Evolutionary conservation across 2,113 vertebrate genomes (phyloP), one percentile per base, ranked within the genome.

Genomic region (Tyrannus savana): DNA sequence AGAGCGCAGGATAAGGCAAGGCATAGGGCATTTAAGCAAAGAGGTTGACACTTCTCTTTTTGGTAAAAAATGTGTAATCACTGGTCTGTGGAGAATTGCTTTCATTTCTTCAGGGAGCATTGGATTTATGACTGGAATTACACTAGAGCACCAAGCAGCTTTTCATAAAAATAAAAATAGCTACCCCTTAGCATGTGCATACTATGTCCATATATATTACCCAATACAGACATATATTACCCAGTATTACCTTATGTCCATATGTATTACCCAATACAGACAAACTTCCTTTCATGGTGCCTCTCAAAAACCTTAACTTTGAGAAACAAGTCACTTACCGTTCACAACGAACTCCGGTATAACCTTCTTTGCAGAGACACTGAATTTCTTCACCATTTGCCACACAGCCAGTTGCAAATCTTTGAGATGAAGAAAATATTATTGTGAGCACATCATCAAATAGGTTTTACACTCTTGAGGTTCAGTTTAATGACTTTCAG

Each of bases 301-400:
- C 82, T 81, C n/a, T 19, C 6, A 35, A 53, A 93, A 81, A 18
- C 52, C 35, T 30, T 30, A 12, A 8, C 53, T 47, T 53, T 47
- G 71, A 41, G 46, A 75, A 69, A 53, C 13, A 71, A 30, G 4
- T 31, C 39, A 91, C 98, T 93, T 74, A 99, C 99, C 97, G 98
- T 95, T 99, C 98, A 89, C 99, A 99, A 21, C 89, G 98, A 15
- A 97, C 33, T 63, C 99, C 99, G 0, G 97, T 84, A 94, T 99
- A 99, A 41, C 99, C 99, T 14, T 97, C 94, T 97, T 96, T 99
- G 97, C 99, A 99, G 33, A 98, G 80, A 78, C 99, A 99, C 89
- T 97, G 96, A 60, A 99, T 81, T 33, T 96, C 94, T 42, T 97
- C 98, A 14, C 95, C 95, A 15, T 97, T 96, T 80, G 98, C 98